A percentile compares a stretch with the other conserved stretches of the same genome.
Conservation (phyloP, 2,113 vertebrate genomes). For the Rhea americana region DNA sequence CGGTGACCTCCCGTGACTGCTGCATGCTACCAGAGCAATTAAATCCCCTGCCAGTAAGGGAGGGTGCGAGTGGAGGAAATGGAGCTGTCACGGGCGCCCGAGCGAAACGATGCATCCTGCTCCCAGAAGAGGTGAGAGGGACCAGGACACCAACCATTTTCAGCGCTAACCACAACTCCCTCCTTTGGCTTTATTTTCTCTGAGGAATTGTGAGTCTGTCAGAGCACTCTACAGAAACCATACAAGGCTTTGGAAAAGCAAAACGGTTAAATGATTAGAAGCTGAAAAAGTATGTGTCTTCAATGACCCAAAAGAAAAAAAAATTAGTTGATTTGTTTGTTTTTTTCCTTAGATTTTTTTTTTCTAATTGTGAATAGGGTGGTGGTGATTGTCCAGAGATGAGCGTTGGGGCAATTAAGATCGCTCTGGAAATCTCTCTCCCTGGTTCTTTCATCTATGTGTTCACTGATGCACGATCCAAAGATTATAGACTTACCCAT, state of each 20-base stretch:
- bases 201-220: neutral
- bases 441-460: constrained; percentile 97
- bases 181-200: neutral
- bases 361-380: constrained; percentile 81
- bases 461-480: constrained; percentile 96
- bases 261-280: neutral
- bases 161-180: neutral
- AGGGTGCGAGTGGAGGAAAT: neutral
- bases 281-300: neutral
- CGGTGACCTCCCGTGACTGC: neutral
- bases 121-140: neutral
- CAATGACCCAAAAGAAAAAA: neutral
- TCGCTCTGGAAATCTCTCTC: constrained; percentile 94
- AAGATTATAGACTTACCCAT: constrained; percentile 92
- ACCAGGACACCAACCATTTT: accelerated
- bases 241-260: neutral
- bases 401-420: constrained; percentile 98
- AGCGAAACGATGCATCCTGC: neutral
- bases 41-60: neutral
- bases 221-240: neutral
- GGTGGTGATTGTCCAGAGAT: constrained; percentile 99
- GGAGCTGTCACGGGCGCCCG: neutral
- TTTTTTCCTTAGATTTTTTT: neutral
- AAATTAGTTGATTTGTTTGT: neutral
- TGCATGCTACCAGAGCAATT: neutral